Percentiles rank a stretch among this genome's conserved stretches.
Conservation (phyloP, 2,113 vertebrate genomes). For the Campylomormyrus tamandua region DNA sequence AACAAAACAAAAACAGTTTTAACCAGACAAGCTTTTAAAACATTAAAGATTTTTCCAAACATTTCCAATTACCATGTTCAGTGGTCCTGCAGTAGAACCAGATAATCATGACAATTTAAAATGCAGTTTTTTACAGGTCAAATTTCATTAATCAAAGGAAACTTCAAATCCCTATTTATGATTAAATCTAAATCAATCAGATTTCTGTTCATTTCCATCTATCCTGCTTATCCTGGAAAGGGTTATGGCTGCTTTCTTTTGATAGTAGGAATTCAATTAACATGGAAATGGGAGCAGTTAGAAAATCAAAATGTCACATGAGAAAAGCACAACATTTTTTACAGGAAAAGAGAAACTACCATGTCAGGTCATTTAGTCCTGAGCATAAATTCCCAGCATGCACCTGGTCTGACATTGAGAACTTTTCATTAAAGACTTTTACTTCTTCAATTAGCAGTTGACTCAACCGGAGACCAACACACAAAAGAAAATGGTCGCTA, state of each 20-base stretch:
- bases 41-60: not conserved
- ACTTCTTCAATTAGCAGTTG: not conserved
- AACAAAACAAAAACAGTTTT: not conserved
- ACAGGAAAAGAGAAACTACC: not conserved
- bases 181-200: not conserved
- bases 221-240: not conserved
- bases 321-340: not conserved
- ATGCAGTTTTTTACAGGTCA: not conserved
- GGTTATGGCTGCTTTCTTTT: not conserved
- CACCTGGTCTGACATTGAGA: not conserved
- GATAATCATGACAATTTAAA: not conserved
- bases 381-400: not conserved
- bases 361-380: not conserved
- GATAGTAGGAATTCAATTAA: not conserved
- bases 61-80: not conserved
- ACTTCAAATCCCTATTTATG: not conserved
- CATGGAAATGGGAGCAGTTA: not conserved
- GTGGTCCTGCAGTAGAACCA: not conserved
- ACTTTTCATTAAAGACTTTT: not conserved
- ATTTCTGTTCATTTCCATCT: not conserved
- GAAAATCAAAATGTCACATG: not conserved
- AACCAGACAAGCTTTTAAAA: not conserved
- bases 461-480: not conserved
- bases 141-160: not conserved
- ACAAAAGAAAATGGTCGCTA: not conserved